Evolutionary conservation across 2,888 invertebrate species (phyloP).

Genomic region (Himalopsyche anomala): DNA sequence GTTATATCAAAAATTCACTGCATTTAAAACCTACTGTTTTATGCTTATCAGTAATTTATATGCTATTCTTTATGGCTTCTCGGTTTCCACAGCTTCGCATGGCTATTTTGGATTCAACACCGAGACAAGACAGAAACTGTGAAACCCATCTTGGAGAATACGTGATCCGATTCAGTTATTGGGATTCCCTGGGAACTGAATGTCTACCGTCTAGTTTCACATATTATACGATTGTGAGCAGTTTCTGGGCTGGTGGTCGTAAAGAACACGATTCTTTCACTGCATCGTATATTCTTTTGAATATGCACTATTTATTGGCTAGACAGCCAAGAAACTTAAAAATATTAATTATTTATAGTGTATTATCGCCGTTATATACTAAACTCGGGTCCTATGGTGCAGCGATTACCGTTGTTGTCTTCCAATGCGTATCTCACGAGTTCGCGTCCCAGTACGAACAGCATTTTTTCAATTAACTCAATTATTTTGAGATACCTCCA

Average conservation of each 20-base stretch:
- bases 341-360: no score
- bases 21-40: no score
- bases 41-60: neutral
- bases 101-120: neutral
- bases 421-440: no score
- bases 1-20: no score
- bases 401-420: no score
- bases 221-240: neutral
- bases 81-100: slow-evolving; percentile 3
- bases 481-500: no score
- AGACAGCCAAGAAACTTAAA: no score
- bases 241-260: neutral
- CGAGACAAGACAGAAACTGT: neutral
- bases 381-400: no score
- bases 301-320: neutral
- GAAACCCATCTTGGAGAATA: neutral
- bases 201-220: neutral
- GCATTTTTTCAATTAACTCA: no score
- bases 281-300: neutral
- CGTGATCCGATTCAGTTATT: neutral
- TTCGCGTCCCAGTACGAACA: no score
- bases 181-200: slow-evolving; percentile 18
- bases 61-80: neutral
- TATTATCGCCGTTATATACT: no score
- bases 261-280: neutral